Evolutionary conservation across 2,888 invertebrate genomes (phyloP).

Genomic region (Chrysodeixis includens): DNA sequence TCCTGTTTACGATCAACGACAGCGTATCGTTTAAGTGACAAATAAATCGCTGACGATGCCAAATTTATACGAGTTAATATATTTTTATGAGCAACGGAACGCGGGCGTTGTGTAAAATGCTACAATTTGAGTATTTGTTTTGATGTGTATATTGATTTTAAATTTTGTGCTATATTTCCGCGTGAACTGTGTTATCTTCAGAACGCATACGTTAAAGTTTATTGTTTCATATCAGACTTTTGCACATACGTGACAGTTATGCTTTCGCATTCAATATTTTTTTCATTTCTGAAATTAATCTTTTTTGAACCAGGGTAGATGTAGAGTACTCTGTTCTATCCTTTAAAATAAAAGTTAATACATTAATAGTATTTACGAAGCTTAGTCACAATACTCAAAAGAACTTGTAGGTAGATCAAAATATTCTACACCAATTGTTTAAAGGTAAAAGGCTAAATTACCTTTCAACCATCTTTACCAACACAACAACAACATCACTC

Average conservation of each 20-base stretch:
- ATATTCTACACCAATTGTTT: no score
- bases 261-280: no score
- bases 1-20: constrained; percentile 79
- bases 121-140: constrained; percentile 70
- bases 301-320: no score
- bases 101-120: constrained; percentile 70
- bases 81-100: constrained; percentile 77
- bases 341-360: no score
- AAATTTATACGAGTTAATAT: constrained; percentile 85
- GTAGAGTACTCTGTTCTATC: no score
- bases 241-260: neutral
- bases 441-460: no score
- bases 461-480: no score
- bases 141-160: constrained; percentile 55
- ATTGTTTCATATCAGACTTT: neutral
- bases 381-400: no score
- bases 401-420: no score
- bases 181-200: constrained; percentile 25
- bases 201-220: constrained; percentile 4
- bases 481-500: no score
- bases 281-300: no score
- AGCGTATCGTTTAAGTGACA: constrained; percentile 79
- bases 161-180: constrained; percentile 52
- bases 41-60: constrained; percentile 84
- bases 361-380: no score